Conservation (phyloP, 2,113 vertebrate species). For the Promerops cafer region DNA sequence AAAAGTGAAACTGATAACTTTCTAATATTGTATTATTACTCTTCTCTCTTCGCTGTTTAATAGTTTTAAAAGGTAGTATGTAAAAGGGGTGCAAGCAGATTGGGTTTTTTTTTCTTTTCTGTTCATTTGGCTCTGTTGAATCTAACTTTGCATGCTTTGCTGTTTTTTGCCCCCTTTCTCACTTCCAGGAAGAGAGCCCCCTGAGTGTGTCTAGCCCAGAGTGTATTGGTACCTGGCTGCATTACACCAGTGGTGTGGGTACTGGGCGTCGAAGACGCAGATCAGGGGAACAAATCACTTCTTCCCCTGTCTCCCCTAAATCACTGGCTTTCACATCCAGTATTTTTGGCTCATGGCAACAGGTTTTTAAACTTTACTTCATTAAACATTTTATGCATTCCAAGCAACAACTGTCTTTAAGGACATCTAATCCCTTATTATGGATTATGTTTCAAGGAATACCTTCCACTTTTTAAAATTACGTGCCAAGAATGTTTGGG, state of each 20-base stretch:
- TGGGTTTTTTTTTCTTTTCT: slow-evolving; percentile 70
- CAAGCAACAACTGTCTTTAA: slow-evolving; percentile 82
- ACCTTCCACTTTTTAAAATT: slow-evolving; percentile 60
- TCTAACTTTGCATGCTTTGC: slow-evolving; percentile 91
- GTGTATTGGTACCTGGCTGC: slow-evolving; percentile 93
- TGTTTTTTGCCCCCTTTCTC: slow-evolving; percentile 85
- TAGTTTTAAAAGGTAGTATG: slow-evolving; percentile 41
- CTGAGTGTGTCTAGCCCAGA: slow-evolving; percentile 97
- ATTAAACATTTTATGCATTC: slow-evolving; percentile 84
- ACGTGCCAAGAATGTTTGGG: slow-evolving; percentile 45
- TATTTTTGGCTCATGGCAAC: slow-evolving; percentile 98
- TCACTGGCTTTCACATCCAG: slow-evolving; percentile 97
- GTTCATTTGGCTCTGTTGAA: slow-evolving; percentile 82
- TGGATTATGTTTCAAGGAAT: slow-evolving; percentile 67
- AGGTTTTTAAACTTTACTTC: slow-evolving; percentile 97
- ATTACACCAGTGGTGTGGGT: slow-evolving; percentile 94
- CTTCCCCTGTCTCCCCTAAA: slow-evolving; percentile 96
- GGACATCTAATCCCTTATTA: slow-evolving; percentile 86
- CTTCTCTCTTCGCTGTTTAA: slow-evolving; percentile 25
- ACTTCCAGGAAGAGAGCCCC: slow-evolving; percentile 94
- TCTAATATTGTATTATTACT: neutral
- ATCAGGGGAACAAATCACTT: slow-evolving; percentile 97
- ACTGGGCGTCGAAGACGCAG: slow-evolving; percentile 96
- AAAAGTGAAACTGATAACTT: neutral
- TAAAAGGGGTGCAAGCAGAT: slow-evolving; percentile 61